Base-by-base conservation (phyloP, 2,797 vertebrate species). In the Pangasius larnaudii region DNA sequence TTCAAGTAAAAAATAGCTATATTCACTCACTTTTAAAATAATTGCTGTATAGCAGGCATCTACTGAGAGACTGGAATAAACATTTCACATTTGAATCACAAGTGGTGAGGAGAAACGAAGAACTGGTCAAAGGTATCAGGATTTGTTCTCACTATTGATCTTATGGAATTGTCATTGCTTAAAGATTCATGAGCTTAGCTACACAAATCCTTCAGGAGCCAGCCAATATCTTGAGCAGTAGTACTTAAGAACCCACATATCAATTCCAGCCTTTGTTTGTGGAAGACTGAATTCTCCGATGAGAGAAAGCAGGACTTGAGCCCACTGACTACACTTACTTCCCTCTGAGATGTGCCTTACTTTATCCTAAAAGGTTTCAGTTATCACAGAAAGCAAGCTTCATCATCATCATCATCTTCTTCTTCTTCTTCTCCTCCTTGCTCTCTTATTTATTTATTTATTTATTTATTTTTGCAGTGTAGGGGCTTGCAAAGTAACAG, bases 101-200 rank as follows among this genome's bases (percentile, higher is more conserved):
- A 78, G 18, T 30, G 11, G 61, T 56, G 59, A 89, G 56, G 7
- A 85, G 85, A 78, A 16, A 87, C 59, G 49, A 89, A 90, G 11
- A 85, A 88, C 90, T 83, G n/a, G 88, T 89, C 72, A 89, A 75
- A 90, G 51, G 89, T 85, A 71, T 86, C 85, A 61, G 67, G 33
- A 81, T 80, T 89, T 90, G 88, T 84, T 83, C 87, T 87, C 67
- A n/a, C 65, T 93, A 92, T 92, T 93, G 92, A 93, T 92, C 87
- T 92, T 90, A 88, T 90, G 46, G 90, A 92, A 92, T 89, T 93
- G 88, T 89, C 92, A 56, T 90, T 91, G 88, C 89, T 92, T 92
- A 93, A 93, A 92, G 89, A 91, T 92, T 93, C 93, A 89, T 92
- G 91, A 91, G 90, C 91, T 91, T 91, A 88, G 91, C 86, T 88